These are phyloP conservation scores for Eretmochelys imbricata DNA, from an alignment of 2,113 vertebrate genomes.

Conservation along the genomic window DNA sequence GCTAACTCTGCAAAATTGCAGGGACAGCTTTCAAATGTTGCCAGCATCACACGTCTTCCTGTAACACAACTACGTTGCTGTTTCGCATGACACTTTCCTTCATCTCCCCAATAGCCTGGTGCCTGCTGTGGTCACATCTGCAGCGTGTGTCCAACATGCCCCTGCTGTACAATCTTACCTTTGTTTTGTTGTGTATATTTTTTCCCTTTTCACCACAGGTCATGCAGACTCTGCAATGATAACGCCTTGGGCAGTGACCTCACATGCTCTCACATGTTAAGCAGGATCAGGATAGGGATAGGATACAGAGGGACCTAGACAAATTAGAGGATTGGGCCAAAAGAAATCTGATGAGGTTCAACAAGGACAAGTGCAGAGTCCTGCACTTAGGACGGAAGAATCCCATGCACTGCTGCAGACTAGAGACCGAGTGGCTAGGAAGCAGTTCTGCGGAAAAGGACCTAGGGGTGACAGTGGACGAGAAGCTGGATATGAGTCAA, in stretches of 20 bases:
- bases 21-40: background rate
- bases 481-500: no score
- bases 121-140: background rate
- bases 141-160: background rate
- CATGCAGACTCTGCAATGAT: background rate
- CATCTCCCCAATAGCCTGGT: background rate
- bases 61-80: background rate
- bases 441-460: no score
- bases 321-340: no score
- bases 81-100: no score
- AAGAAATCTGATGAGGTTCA: no score
- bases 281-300: no score
- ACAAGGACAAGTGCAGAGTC: no score
- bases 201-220: background rate
- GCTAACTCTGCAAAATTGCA: background rate
- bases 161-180: background rate
- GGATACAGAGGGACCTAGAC: no score
- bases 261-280: background rate
- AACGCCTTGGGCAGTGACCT: background rate
- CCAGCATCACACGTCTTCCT: background rate
- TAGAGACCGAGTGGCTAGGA: no score
- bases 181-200: background rate
- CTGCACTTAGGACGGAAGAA: no score
- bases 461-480: no score
- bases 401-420: no score